Percentiles rank a stretch among this genome's conserved stretches.
Evolutionary conservation across 2,888 invertebrate genomes (phyloP).

Genomic region (Drosophila limbata): DNA sequence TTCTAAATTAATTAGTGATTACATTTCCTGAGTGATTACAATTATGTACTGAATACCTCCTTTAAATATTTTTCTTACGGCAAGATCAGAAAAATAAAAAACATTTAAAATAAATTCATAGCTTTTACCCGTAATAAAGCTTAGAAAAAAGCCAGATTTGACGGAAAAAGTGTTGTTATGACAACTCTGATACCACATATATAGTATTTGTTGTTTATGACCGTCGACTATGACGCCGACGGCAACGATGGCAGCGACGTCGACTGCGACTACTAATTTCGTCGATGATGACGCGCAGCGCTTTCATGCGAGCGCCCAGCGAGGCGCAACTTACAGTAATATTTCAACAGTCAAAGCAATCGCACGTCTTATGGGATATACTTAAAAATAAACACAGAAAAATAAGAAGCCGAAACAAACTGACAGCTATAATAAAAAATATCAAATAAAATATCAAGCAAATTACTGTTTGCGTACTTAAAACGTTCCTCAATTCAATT

Average conservation of each 20-base stretch:
- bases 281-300: slow-evolving; percentile 77
- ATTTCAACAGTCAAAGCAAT: slow-evolving; percentile 72
- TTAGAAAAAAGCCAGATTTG: neutral
- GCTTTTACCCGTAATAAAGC: neutral
- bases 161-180: neutral
- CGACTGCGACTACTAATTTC: slow-evolving; percentile 67
- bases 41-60: too few species aligned
- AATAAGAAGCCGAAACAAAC: slow-evolving; percentile 19
- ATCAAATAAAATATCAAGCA: slow-evolving; percentile 6
- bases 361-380: slow-evolving; percentile 62
- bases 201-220: slow-evolving; percentile 24
- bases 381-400: neutral
- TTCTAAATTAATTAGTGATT: too few species aligned
- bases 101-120: neutral
- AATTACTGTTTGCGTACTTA: slow-evolving; percentile 37
- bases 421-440: slow-evolving; percentile 15
- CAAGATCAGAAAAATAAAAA: neutral
- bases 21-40: too few species aligned
- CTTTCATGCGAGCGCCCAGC: slow-evolving; percentile 73
- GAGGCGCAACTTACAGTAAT: slow-evolving; percentile 73
- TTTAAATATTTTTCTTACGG: too few species aligned
- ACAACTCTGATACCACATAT: neutral
- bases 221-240: slow-evolving; percentile 26
- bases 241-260: slow-evolving; percentile 5
- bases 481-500: slow-evolving; percentile 49